Percentiles rank a stretch among this genome's conserved stretches.
phyloP scores from a whole-genome alignment of 1,140 invertebrate genomes.

The Drosophila mauritiana region DNA sequence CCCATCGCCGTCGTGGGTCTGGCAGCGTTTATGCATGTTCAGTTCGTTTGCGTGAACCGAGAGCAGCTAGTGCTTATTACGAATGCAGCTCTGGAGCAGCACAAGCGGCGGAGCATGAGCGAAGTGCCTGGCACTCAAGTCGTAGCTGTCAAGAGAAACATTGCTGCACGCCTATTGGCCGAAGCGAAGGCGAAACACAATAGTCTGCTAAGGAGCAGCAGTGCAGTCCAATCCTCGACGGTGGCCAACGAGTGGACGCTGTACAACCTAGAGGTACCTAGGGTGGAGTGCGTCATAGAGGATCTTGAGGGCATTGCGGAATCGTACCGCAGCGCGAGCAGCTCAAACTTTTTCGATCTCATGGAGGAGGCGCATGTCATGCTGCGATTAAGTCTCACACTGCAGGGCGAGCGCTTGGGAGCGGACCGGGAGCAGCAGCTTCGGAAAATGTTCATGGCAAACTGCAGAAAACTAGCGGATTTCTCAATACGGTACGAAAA shows the following conservation, averaged over 20 bases:
- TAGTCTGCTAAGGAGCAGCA: conserved; percentile 71
- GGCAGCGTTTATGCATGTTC: conserved; percentile 90
- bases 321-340: conserved; percentile 87
- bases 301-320: conserved; percentile 89
- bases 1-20: conserved; percentile 90
- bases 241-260: conserved; percentile 88
- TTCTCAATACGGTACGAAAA: conserved; percentile 75
- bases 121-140: conserved; percentile 41
- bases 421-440: conserved; percentile 63
- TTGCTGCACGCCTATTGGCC: conserved; percentile 72
- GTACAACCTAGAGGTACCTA: conserved; percentile 88
- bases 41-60: conserved; percentile 87
- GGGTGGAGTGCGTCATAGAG: conserved; percentile 87
- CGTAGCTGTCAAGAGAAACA: conserved; percentile 67
- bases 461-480: conserved; percentile 77
- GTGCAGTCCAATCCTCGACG: conserved; percentile 42
- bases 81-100: conserved; percentile 57
- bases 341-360: conserved; percentile 82
- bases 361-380: conserved; percentile 84
- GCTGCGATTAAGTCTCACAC: conserved; percentile 66
- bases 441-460: conserved; percentile 65
- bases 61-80: conserved; percentile 88
- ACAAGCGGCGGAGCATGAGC: conserved; percentile 74
- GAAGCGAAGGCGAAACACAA: conserved; percentile 79
- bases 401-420: conserved; percentile 66